A percentile compares a stretch with the other conserved stretches of the same genome.
Conservation (phyloP, 92 coral and sea anemone species). For the Epizoanthus scotinus region DNA sequence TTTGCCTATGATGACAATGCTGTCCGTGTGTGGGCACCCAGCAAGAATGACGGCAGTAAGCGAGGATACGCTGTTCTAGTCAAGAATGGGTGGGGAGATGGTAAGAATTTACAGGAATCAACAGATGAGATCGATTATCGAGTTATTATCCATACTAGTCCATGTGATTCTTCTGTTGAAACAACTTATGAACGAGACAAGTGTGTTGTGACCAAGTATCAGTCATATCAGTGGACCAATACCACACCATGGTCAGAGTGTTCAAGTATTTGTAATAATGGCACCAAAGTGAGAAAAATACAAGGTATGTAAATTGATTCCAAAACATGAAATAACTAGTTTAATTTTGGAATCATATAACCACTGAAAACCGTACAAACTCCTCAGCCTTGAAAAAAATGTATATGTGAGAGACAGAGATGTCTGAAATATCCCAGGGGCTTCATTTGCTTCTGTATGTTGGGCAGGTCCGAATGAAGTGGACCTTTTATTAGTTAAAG, state of each 20-base stretch:
- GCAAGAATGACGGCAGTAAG: conserved; percentile 64
- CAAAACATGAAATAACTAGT: neutral
- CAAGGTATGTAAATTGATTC: conserved; percentile 44
- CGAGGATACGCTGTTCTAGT: conserved; percentile 82
- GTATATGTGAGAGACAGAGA: no score
- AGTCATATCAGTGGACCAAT: conserved; percentile 67
- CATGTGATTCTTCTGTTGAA: conserved; percentile 56
- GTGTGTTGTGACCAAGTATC: conserved; percentile 61
- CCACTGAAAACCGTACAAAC: no score
- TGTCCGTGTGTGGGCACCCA: conserved; percentile 92
- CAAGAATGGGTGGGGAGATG: conserved; percentile 85
- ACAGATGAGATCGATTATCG: conserved; percentile 49
- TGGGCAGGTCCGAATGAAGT: no score
- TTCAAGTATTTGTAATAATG: conserved; percentile 93
- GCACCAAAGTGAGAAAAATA: conserved; percentile 49
- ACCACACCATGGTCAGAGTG: conserved; percentile 75
- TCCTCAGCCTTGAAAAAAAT: no score
- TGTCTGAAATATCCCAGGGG: no score
- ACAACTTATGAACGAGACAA: conserved; percentile 53
- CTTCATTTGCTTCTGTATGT: no score
- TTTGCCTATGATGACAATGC: conserved; percentile 84
- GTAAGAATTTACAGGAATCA: conserved; percentile 53
- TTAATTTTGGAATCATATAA: neutral
- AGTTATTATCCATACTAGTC: conserved; percentile 67
- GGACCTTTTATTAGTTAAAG: no score